Conservation (phyloP, 2,113 vertebrate genomes). For the Neolamprologus longior region DNA sequence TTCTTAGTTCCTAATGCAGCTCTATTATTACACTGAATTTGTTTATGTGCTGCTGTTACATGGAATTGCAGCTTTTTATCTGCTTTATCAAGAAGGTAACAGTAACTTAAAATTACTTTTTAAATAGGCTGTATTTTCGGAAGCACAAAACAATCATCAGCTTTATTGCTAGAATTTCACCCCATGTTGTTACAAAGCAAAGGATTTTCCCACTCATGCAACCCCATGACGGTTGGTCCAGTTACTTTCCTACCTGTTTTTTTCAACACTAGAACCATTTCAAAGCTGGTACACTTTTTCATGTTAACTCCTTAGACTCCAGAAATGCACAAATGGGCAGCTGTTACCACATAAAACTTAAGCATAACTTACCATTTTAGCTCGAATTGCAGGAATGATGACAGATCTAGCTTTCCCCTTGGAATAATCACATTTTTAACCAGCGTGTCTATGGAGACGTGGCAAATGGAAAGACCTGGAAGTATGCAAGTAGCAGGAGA, state of each 20-base stretch:
- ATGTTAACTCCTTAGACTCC: not conserved
- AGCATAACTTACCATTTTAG: constrained; percentile 23
- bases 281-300: not conserved
- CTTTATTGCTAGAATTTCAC: not conserved
- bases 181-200: not conserved
- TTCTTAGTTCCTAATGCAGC: not conserved
- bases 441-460: constrained; percentile 28
- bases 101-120: not conserved
- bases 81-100: not conserved
- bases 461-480: constrained; percentile 53
- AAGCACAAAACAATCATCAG: not conserved
- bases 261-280: not conserved
- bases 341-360: not conserved
- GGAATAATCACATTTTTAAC: not conserved
- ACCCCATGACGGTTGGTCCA: not conserved
- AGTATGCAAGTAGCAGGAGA: constrained; percentile 59
- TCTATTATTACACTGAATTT: not conserved
- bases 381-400: not conserved
- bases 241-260: not conserved
- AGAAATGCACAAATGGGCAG: not conserved
- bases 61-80: not conserved
- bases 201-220: not conserved
- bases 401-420: not conserved
- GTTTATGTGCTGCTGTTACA: not conserved
- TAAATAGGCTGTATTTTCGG: not conserved